A percentile compares a stretch with the other conserved stretches of the same genome.
Conservation (phyloP, 2,113 vertebrate genomes). For the Antechinus flavipes region DNA sequence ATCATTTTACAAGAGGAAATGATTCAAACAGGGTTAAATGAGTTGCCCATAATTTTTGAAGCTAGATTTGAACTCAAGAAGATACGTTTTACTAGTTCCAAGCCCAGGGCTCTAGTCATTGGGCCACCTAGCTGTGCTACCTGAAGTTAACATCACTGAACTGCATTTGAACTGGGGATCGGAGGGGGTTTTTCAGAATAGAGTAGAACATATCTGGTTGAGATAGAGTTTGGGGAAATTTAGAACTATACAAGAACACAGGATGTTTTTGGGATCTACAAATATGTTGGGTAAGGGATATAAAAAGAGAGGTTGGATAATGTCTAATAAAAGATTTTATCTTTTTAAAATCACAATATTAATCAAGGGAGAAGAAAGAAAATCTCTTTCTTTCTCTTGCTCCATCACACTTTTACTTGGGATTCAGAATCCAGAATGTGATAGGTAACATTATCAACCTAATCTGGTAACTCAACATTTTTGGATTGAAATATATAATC, state of each 20-base stretch:
- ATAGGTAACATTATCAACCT: background rate
- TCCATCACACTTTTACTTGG: background rate
- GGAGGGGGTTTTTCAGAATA: background rate
- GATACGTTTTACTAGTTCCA: background rate
- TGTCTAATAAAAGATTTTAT: background rate
- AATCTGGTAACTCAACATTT: background rate
- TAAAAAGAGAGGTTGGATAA: background rate
- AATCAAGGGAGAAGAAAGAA: background rate
- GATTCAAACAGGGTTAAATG: background rate
- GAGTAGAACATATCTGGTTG: background rate
- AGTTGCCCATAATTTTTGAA: background rate
- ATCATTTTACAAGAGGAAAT: no score
- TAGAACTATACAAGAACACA: background rate
- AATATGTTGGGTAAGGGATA: background rate
- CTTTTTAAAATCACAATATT: background rate
- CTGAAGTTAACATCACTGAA: background rate
- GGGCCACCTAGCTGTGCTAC: background rate
- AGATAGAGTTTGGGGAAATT: background rate
- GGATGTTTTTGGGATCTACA: background rate
- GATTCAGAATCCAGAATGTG: background rate
- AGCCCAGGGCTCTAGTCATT: background rate
- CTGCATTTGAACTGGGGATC: background rate
- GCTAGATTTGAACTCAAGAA: background rate
- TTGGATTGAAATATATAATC: background rate
- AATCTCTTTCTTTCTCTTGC: background rate